A percentile compares a stretch with the other conserved stretches of the same genome.
Conservation (phyloP, 2,113 vertebrate genomes). For the Microtus richardsoni region DNA sequence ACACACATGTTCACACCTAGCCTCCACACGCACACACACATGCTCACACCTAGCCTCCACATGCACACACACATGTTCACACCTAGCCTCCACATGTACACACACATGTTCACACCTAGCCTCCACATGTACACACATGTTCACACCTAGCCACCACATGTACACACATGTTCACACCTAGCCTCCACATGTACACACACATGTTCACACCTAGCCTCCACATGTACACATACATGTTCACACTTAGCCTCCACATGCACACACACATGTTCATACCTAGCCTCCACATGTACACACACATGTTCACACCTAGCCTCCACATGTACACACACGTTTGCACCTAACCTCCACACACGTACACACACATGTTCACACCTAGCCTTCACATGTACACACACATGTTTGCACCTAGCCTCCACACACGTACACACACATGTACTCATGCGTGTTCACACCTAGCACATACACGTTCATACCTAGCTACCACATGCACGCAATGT, state of each 20-base stretch:
- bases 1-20: too few species aligned
- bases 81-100: not conserved
- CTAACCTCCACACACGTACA: not conserved
- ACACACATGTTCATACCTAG: not conserved
- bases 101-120: too few species aligned
- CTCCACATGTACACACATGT: too few species aligned
- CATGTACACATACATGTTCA: not conserved
- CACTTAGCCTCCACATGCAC: too few species aligned
- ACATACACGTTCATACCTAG: not conserved
- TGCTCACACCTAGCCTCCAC: not conserved
- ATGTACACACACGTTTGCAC: not conserved
- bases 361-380: not conserved
- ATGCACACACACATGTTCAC: not conserved
- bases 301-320: too few species aligned
- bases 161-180: too few species aligned
- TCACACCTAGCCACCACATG: too few species aligned
- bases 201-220: not conserved
- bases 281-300: not conserved
- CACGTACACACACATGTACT: not conserved
- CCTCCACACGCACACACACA: not conserved
- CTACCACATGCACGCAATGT: too few species aligned
- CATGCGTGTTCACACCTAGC: not conserved
- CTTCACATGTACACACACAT: not conserved
- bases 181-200: not conserved
- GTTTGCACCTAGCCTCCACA: not conserved